phyloP scores from a whole-genome alignment of 2,113 vertebrate species.

The Neomonachus schauinslandi region DNA sequence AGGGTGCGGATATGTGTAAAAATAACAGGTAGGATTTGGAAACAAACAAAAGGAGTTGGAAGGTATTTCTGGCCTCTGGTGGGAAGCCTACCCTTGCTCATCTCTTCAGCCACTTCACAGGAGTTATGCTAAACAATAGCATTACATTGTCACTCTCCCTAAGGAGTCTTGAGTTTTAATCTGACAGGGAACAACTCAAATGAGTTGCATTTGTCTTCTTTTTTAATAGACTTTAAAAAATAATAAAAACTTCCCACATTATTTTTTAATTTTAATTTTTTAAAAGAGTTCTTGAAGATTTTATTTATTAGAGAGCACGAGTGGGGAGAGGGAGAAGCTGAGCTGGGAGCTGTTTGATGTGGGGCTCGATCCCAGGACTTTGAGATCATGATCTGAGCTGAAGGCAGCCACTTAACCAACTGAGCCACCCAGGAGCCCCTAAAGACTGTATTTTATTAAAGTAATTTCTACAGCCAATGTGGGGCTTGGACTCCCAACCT shows the following conservation, averaged over 20 bases:
- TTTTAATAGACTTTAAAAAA: not conserved
- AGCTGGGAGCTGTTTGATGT: not conserved
- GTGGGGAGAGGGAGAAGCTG: not conserved
- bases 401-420: not conserved
- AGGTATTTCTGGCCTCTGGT: conserved; percentile 19
- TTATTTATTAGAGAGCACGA: not conserved
- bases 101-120: not conserved
- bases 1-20: not conserved
- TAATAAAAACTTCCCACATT: not conserved
- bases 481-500: not conserved
- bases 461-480: not conserved
- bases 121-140: not conserved
- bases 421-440: not conserved
- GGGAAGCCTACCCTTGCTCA: not conserved
- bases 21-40: conserved; percentile 30
- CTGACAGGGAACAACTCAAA: not conserved
- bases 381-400: not conserved
- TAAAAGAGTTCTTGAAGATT: not conserved
- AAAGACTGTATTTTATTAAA: not conserved
- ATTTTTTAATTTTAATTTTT: not conserved
- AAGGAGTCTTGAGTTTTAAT: conserved; percentile 46
- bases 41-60: conserved; percentile 55
- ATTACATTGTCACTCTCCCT: not conserved
- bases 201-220: not conserved
- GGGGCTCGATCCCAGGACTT: not conserved